Evolutionary conservation across 2,797 vertebrate genomes (phyloP), one percentile per base, ranked within the genome.

Genomic region (Taenioides sp.): DNA sequence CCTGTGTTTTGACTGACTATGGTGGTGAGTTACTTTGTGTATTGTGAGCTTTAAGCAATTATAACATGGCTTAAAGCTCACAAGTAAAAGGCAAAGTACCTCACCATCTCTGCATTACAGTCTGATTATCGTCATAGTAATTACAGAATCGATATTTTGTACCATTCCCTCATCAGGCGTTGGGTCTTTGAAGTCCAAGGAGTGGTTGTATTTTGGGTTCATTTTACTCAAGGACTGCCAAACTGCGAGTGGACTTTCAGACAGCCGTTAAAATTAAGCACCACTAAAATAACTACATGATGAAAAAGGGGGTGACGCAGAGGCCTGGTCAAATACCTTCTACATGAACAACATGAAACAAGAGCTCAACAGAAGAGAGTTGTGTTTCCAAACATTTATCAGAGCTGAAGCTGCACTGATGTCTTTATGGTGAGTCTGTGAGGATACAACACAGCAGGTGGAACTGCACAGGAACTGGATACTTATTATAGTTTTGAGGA

Each of bases 81-180:
- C 37, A 40, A 40, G 55, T 25, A n/a, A n/a, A n/a, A n/a, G n/a
- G n/a, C n/a, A n/a, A n/a, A n/a, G n/a, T n/a, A n/a, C n/a, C n/a
- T n/a, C n/a, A n/a, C n/a, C n/a, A n/a, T n/a, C 0, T 17, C 16
- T 31, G 25, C 7, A 27, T 59, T 28, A 27, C 58, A 18, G 27
- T 60, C 14, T 28, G 25, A 31, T 60, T 31, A 20, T 77, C 67
- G 71, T 78, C 73, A 80, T 79, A 4, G 22, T 65, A 73, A 79
- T 68, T 66, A 74, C 49, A 25, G 74, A 71, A 25, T 77, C 65
- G 79, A 79, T 86, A 84, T 88, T 80, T 82, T 84, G 83, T 83
- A 86, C 73, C 84, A 78, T 84, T 86, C 70, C 77, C 86, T 81
- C 80, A 40, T 83, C 86, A 86, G 84, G 77, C 73, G 79, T 73